Evolutionary conservation across 2,888 invertebrate genomes (phyloP).

Genomic region (Rhamnusium bicolor): DNA sequence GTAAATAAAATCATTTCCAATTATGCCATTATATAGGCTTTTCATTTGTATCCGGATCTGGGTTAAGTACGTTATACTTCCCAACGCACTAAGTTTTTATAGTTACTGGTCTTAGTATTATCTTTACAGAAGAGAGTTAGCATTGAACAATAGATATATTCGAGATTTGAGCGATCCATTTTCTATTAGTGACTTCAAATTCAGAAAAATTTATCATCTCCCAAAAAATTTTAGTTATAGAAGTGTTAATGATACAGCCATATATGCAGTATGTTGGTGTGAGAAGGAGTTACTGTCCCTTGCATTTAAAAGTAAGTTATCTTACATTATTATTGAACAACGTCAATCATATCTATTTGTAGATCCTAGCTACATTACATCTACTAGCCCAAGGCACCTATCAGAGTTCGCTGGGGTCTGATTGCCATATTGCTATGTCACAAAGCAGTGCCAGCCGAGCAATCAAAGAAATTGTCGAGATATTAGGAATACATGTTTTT

Average conservation of each 20-base stretch:
- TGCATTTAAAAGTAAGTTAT: not conserved
- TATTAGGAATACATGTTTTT: not conserved
- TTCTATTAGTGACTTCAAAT: not conserved
- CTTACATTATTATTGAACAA: not conserved
- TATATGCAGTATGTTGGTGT: no score
- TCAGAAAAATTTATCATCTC: not conserved
- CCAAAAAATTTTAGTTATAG: not conserved
- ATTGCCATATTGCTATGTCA: not conserved
- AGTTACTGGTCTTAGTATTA: no score
- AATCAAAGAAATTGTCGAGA: not conserved
- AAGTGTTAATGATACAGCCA: no score
- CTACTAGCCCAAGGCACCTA: not conserved
- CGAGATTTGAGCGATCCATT: no score
- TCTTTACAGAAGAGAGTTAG: no score
- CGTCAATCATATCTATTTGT: not conserved
- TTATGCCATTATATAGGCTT: not conserved
- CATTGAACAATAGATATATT: no score
- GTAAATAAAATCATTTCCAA: not conserved
- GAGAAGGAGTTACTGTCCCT: no score
- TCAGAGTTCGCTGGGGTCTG: not conserved
- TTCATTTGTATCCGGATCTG: not conserved
- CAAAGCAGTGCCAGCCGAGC: conserved; percentile 5
- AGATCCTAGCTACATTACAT: not conserved
- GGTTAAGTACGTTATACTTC: not conserved
- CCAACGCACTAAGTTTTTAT: no score